Evolutionary conservation across 2,113 vertebrate genomes (phyloP), one percentile per base, ranked within the genome.

Genomic region (Otolemur garnettii): DNA sequence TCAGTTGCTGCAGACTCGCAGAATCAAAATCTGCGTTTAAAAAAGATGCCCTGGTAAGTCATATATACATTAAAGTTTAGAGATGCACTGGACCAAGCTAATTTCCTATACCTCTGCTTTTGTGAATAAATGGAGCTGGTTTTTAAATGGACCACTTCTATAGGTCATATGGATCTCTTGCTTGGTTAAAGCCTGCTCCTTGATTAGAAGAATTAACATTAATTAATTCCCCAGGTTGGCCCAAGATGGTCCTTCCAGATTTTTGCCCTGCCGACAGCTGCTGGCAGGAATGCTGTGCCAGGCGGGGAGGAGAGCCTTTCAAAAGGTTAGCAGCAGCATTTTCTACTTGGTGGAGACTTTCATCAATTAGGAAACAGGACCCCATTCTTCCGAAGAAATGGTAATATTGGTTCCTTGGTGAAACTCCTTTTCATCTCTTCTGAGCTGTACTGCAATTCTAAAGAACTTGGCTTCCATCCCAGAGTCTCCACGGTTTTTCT

Each of bases 401-500:
- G 3, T 80, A 35, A 96, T 74, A 45, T 0, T 28, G 45, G 35
- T 72, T 91, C 80, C 35, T 87, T 92, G 86, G 22, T 68, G 93
- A 84, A 77, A 84, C n/a, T 97, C 95, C 33, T 97, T 96, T 96
- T 93, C 82, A 91, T 90, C 64, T 71, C 91, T 84, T 18, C 50
- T 8, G 94, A 80, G 35, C 28, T 87, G 22, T 64, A 1, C 81
- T 87, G 62, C 33, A 60, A 69, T 28, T 0, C 2, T 45, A 94
- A 97, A 90, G 92, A 81, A 91, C 83, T 96, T 97, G 80, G 17
- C 35, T 94, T 18, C 77, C 66, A 93, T 92, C 77, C 78, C 93
- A 84, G 92, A 19, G 30, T 86, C 91, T 96, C 1, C 50, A 72
- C 74, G 74, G 74, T 35, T 87, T 81, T 95, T 74, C 77, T 84